These are phyloP conservation scores for Ridgeia piscesae DNA, from an alignment of 1,140 invertebrate genomes.

Conservation along the genomic window DNA sequence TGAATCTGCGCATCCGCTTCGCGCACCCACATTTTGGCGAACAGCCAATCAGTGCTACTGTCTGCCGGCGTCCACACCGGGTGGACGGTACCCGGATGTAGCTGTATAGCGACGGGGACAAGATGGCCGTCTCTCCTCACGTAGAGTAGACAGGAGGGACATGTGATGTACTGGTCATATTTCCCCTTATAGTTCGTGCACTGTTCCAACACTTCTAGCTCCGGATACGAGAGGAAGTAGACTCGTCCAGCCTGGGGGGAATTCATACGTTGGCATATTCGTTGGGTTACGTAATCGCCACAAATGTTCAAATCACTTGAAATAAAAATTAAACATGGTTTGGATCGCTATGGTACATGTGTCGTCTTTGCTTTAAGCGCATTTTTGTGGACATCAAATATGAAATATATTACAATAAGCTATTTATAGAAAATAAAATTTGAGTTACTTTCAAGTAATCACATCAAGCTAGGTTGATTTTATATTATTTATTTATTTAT, in stretches of 20 bases:
- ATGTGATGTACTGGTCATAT: slow-evolving; percentile 15
- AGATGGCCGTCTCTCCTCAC: slow-evolving; percentile 1
- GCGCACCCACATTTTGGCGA: slow-evolving; percentile 64
- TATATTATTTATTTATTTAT: too few species aligned
- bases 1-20: slow-evolving; percentile 61
- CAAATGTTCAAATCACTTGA: too few species aligned
- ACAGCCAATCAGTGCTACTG: slow-evolving; percentile 57
- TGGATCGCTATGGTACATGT: too few species aligned
- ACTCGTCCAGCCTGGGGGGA: slow-evolving; percentile 7
- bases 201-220: background rate
- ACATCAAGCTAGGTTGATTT: too few species aligned
- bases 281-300: too few species aligned
- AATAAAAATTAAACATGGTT: too few species aligned
- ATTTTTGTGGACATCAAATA: too few species aligned
- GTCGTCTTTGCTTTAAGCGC: too few species aligned
- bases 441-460: too few species aligned
- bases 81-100: background rate
- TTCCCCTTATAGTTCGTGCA: slow-evolving; percentile 17
- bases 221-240: background rate
- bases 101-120: slow-evolving; percentile 15
- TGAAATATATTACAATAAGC: too few species aligned
- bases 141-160: slow-evolving; percentile 17
- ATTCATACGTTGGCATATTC: too few species aligned
- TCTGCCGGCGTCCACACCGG: slow-evolving; percentile 48
- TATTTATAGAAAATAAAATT: too few species aligned